Conservation (phyloP, 2,797 vertebrate genomes). For the Emydoidea blandingii region DNA sequence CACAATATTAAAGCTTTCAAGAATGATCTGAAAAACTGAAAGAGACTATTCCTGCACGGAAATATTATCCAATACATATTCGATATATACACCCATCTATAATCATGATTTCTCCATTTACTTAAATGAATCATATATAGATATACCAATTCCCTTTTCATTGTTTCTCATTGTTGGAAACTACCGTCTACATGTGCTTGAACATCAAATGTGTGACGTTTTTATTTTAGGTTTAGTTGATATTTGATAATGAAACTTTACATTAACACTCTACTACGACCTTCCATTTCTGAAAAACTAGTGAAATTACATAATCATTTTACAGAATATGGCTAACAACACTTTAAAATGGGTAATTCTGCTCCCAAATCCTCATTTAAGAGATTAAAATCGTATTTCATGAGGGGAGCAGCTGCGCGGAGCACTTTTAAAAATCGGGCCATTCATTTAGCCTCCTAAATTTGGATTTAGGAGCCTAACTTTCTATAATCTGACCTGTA, state of each 20-base stretch:
- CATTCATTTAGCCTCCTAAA: fast-evolving
- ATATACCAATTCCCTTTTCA: neutral
- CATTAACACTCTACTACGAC: neutral
- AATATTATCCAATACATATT: neutral
- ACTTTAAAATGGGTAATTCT: neutral
- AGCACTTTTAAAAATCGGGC: too few species aligned
- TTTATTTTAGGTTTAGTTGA: neutral
- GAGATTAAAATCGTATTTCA: neutral
- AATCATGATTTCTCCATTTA: neutral
- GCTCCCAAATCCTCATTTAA: neutral
- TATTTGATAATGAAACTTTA: neutral
- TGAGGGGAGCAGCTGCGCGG: neutral
- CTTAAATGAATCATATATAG: neutral
- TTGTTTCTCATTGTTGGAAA: neutral
- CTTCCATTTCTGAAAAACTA: neutral
- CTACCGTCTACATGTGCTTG: neutral
- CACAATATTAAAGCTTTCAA: neutral
- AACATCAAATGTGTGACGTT: neutral
- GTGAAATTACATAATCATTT: neutral
- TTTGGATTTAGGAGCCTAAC: fast-evolving
- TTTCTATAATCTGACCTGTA: fast-evolving
- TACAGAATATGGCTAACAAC: neutral
- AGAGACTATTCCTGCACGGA: neutral
- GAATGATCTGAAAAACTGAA: neutral
- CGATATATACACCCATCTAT: neutral